These are phyloP conservation scores for Pelobates cultripes DNA, from an alignment of 2,797 vertebrate genomes.

Conservation along the genomic window DNA sequence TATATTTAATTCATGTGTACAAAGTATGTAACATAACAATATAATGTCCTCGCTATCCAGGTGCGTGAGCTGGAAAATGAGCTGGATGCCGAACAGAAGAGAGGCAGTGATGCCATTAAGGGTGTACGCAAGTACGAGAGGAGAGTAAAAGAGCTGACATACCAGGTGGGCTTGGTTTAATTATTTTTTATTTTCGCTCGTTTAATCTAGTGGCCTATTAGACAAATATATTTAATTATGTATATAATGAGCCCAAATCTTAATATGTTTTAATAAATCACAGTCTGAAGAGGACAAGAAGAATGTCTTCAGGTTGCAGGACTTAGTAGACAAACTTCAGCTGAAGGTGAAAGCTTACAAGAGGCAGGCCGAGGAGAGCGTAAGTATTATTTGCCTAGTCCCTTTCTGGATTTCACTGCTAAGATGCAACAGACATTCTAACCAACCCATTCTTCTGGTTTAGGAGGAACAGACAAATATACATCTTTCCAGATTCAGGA, in stretches of 20 bases:
- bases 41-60: constrained; percentile 72
- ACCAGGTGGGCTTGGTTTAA: constrained; percentile 72
- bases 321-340: constrained; percentile 77
- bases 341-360: too few relatives aligned
- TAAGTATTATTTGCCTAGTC: constrained; percentile 68
- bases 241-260: background rate
- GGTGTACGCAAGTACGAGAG: constrained; percentile 49
- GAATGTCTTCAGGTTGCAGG: constrained; percentile 83
- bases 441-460: constrained; percentile 31
- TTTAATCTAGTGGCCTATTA: background rate
- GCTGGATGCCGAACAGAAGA: constrained; percentile 72
- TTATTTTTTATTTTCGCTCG: background rate
- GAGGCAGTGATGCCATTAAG: constrained; percentile 76
- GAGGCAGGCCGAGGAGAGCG: constrained; percentile 84
- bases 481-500: constrained; percentile 74
- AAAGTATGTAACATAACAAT: constrained; percentile 77
- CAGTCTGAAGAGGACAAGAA: constrained; percentile 92
- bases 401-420: background rate
- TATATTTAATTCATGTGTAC: background rate
- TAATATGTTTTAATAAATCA: background rate
- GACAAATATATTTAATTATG: background rate
- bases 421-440: background rate
- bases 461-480: constrained; percentile 70
- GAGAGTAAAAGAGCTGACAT: constrained; percentile 60
- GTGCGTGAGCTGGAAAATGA: too few relatives aligned